Conservation (phyloP, 2,888 invertebrate genomes). For the Ectemnius cavifrons region DNA sequence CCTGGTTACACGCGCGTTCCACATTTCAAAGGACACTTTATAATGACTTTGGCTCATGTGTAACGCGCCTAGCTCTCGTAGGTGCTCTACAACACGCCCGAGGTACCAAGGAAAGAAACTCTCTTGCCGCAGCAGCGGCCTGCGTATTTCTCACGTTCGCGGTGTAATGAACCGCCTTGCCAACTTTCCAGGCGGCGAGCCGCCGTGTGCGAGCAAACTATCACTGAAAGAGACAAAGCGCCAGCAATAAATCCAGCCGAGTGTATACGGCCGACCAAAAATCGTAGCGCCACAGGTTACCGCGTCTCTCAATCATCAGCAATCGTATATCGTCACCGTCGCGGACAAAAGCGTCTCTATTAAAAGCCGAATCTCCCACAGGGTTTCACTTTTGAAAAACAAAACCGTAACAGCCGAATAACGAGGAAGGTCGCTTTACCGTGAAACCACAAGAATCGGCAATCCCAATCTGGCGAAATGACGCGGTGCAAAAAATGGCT, state of each 20-base stretch:
- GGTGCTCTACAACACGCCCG: conserved; percentile 11
- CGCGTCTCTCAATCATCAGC: neutral
- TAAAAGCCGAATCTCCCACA: neutral
- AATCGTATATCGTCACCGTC: conserved; percentile 12
- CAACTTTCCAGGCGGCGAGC: conserved; percentile 40
- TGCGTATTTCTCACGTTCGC: conserved; percentile 53
- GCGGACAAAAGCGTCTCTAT: neutral
- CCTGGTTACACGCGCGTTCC: conserved; percentile 11
- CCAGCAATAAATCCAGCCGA: conserved; percentile 24
- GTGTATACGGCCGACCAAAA: neutral
- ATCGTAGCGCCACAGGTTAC: conserved; percentile 5
- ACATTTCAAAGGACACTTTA: conserved; percentile 34
- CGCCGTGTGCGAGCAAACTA: conserved; percentile 26
- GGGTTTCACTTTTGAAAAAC: neutral
- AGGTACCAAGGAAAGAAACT: conserved; percentile 12
- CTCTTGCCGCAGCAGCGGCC: conserved; percentile 17
- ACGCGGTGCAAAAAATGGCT: neutral
- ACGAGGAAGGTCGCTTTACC: neutral
- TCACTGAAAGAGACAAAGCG: conserved; percentile 30
- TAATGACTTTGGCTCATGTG: conserved; percentile 32
- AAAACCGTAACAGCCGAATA: neutral
- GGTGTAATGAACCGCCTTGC: conserved; percentile 34
- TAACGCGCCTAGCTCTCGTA: conserved; percentile 7
- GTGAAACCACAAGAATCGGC: too few species aligned
- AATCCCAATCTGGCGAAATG: too few species aligned